These are phyloP conservation scores for Ceratitis capitata DNA, from an alignment of 1,140 invertebrate species.

Conservation along the genomic window DNA sequence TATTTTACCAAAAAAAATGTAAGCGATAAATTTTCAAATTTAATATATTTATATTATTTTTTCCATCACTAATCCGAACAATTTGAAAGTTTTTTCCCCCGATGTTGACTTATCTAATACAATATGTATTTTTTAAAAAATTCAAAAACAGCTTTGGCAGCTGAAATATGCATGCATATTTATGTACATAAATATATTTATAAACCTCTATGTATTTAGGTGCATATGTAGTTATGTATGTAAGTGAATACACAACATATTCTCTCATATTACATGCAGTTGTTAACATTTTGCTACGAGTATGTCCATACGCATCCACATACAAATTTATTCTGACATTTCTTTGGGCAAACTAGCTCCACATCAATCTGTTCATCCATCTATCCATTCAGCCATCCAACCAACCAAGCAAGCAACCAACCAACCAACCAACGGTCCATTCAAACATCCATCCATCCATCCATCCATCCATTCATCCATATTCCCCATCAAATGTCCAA, in stretches of 20 bases:
- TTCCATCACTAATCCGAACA: neutral
- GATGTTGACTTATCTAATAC: neutral
- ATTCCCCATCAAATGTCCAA: neutral
- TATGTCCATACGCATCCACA: neutral
- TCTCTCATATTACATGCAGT: neutral
- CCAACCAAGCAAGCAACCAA: no score
- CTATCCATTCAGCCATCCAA: no score
- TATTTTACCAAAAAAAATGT: no score
- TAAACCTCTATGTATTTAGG: no score
- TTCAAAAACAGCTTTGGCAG: neutral
- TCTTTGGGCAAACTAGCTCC: neutral
- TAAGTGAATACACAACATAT: neutral
- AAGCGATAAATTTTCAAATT: no score
- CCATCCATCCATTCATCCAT: neutral
- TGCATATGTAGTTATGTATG: neutral
- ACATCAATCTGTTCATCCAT: slow-evolving; percentile 24
- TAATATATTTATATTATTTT: slow-evolving; percentile 1
- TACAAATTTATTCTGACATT: neutral
- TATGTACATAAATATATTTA: neutral
- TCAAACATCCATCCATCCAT: no score
- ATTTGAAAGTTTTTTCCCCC: neutral
- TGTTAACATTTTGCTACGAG: slow-evolving; percentile 1
- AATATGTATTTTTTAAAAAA: neutral
- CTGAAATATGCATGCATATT: neutral
- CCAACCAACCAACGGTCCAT: no score